Percentiles rank a stretch among this genome's conserved stretches.
These are phyloP conservation scores for Eilema depressum DNA, from an alignment of 2,888 invertebrate genomes.

Conservation along the genomic window DNA sequence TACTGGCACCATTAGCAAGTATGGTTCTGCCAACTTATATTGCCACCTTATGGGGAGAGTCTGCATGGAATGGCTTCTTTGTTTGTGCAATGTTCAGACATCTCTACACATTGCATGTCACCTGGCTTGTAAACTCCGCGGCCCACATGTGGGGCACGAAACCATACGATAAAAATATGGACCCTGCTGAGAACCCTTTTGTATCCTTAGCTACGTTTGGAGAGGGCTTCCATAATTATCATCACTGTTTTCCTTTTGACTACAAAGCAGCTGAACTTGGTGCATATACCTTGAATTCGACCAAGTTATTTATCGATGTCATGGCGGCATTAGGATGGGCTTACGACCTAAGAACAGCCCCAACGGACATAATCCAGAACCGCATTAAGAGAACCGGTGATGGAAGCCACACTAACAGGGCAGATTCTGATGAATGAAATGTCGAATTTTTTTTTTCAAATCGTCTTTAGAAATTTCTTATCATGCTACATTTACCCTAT, in stretches of 20 bases:
- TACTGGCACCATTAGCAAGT: conserved; percentile 91
- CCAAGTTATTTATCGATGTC: conserved; percentile 92
- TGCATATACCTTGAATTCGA: conserved; percentile 89
- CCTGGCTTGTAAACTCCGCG: conserved; percentile 96
- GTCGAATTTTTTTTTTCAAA: no score
- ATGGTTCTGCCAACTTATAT: conserved; percentile 92
- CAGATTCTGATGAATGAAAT: no score
- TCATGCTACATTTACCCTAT: no score
- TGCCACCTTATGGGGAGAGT: conserved; percentile 93
- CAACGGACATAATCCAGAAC: conserved; percentile 89
- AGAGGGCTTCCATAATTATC: conserved; percentile 96
- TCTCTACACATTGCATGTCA: conserved; percentile 92
- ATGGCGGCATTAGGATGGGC: conserved; percentile 95
- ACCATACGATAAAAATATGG: conserved; percentile 91
- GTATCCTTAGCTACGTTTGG: conserved; percentile 90
- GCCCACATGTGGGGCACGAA: conserved; percentile 93
- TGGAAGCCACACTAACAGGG: conserved; percentile 83
- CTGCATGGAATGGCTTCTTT: conserved; percentile 88
- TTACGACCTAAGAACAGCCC: conserved; percentile 94
- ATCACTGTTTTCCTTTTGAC: conserved; percentile 95
- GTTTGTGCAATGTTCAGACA: conserved; percentile 92
- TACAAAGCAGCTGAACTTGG: conserved; percentile 94
- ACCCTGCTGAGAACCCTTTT: conserved; percentile 89
- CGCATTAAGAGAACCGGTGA: conserved; percentile 92
- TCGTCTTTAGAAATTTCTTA: no score